Base-by-base conservation (phyloP, 2,797 vertebrate genomes). In the Malacoctenus gilli region DNA sequence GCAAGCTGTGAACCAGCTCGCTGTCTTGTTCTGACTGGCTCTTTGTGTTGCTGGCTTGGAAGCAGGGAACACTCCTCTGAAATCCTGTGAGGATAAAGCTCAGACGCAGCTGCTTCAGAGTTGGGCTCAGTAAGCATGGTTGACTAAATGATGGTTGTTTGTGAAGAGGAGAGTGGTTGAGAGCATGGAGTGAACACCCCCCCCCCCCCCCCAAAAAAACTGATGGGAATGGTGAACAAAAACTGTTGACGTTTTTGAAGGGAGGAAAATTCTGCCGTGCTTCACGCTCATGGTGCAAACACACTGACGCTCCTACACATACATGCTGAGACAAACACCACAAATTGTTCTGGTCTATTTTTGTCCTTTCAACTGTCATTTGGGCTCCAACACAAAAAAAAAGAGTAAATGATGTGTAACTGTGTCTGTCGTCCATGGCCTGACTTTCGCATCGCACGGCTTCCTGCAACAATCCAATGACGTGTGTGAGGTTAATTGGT, bases 1-100 rank as follows among this genome's bases (percentile, higher is more conserved):
- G 64, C 71, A 72, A 61, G 74, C 79, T 80, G 77, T 61, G 74
- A 77, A 72, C 50, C 75, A 59, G 61, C 61, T 57, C 59, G 49
- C 67, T 21, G 44, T 63, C 67, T 57, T 67, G 56, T 59, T 81
- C 57, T 59, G 52, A 21, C 65, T 58, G 60, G 30, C 43, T 63
- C 59, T 77, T 76, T 77, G 60, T 72, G 70, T 49, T 41, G 54
- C 42, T 74, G 74, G 49, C 70, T 63, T 57, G 63, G 68, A 83
- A 65, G 69, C 37, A 9, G 35, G 32, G 56, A 66, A 22, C 37
- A n/a, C 52, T 64, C 43, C 35, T 38, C 40, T 43, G 39, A 51
- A 2, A 48, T 78, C 63, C 69, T 68, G 46, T 40, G 70, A 82
- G 65, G 46, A 41, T 57, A 25, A 61, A 52, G 28, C 68, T 68